phyloP scores from a whole-genome alignment of 2,113 vertebrate species.

The Chaetodon trifascialis region DNA sequence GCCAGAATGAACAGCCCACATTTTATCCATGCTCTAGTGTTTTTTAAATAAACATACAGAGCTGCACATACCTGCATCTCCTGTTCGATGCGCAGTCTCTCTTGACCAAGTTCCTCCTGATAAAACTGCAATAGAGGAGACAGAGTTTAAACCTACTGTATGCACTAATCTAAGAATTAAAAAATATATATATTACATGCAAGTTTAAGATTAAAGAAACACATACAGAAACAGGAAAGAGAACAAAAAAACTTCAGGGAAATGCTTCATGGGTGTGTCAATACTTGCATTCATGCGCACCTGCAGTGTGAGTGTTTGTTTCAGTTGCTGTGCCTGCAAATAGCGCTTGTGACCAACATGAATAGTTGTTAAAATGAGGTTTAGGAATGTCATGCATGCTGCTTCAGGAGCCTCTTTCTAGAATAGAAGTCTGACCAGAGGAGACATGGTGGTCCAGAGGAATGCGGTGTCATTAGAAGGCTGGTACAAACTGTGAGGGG shows the following conservation, averaged over 20 bases:
- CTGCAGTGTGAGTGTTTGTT: slow-evolving; percentile 36
- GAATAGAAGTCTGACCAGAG: slow-evolving; percentile 41
- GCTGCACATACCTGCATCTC: slow-evolving; percentile 84
- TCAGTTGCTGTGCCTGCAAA: slow-evolving; percentile 3
- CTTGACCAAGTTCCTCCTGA: slow-evolving; percentile 84
- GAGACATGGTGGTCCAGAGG: slow-evolving; percentile 42
- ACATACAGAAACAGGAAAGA: background rate
- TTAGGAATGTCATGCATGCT: slow-evolving; percentile 59
- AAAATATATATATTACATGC: background rate
- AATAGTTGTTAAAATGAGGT: slow-evolving; percentile 53
- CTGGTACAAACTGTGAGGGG: background rate
- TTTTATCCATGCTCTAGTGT: background rate
- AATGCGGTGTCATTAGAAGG: slow-evolving; percentile 39
- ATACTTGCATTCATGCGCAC: background rate
- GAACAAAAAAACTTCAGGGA: background rate
- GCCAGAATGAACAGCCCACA: background rate
- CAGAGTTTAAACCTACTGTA: background rate
- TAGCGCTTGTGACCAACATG: slow-evolving; percentile 19
- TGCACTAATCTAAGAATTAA: background rate
- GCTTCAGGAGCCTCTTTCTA: slow-evolving; percentile 48
- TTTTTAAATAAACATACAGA: background rate
- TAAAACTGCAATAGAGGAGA: slow-evolving; percentile 80
- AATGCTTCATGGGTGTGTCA: background rate
- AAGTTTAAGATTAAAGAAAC: background rate
- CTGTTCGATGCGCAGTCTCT: slow-evolving; percentile 85